Evolutionary conservation across 2,113 vertebrate genomes (phyloP), one percentile per base, ranked within the genome.

Genomic region (Notothenia coriiceps): DNA sequence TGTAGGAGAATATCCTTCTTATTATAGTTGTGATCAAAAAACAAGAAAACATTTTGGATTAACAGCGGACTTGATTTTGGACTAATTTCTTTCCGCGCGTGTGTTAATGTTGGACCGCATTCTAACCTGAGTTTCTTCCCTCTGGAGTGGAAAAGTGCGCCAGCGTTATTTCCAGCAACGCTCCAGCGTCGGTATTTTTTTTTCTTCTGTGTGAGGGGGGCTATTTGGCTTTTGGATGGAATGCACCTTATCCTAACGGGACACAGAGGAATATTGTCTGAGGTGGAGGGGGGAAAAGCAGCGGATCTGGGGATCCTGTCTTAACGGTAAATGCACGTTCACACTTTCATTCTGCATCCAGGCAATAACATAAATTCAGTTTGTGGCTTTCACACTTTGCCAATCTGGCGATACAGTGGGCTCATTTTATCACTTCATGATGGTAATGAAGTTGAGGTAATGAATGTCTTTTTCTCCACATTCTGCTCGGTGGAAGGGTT

Each of bases 21-120:
- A 10, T 63, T 44, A 25, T 56, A 85, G 65, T 86, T 88, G 51
- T 74, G 70, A 82, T 56, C 65, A 14, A 69, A 52, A 79, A 64
- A 14, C 10, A 46, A 69, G 46, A 60, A 72, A 74, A 67, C 51
- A 76, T 83, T 77, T 93, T 94, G 96, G 96, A 96, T 96, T 96
- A 96, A 95, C 86, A 82, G 91, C 93, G 94, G 95, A 95, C 96
- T 96, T 90, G 83, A 83, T 86, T 82, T 91, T 93, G 90, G 95
- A 94, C 91, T 92, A 90, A 93, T 94, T 94, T 93, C 70, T 94
- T 79, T 81, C 80, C 29, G 22, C 49, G 79, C 64, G 93, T 92
- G 90, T 92, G 86, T 92, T 90, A 92, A 92, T 93, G 91, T 95
- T 89, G 95, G 95, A 96, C 94, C 95, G 94, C 90, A 94, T 88